Conservation (phyloP, 2,888 invertebrate species). For the Melanchra persicariae region DNA sequence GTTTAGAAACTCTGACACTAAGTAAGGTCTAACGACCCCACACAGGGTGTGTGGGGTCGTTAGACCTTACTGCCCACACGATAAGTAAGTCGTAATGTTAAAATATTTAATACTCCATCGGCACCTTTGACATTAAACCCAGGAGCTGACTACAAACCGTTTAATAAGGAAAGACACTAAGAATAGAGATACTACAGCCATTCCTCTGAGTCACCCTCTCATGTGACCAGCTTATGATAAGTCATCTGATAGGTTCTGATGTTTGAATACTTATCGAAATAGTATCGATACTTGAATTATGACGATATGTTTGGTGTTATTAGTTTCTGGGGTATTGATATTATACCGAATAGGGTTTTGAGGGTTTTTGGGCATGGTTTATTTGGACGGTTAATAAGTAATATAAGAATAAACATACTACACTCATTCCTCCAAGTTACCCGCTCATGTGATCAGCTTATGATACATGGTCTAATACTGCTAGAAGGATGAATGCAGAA, state of each 20-base stretch:
- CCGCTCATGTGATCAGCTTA: constrained; percentile 43
- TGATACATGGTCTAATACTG: constrained; percentile 26
- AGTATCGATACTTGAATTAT: neutral
- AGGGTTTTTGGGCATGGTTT: too few relatives aligned
- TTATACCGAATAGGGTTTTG: neutral
- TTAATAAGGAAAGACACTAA: constrained; percentile 13
- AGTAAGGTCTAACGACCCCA: too few relatives aligned
- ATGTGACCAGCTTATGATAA: constrained; percentile 45
- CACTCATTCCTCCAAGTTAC: constrained; percentile 24
- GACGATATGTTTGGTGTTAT: neutral
- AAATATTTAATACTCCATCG: neutral
- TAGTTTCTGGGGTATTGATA: neutral
- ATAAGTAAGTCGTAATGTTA: too few relatives aligned
- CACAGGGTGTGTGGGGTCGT: too few relatives aligned
- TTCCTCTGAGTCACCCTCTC: constrained; percentile 22
- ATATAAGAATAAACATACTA: constrained; percentile 13
- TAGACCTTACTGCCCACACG: too few relatives aligned
- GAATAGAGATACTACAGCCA: constrained; percentile 13
- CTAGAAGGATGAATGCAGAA: constrained; percentile 4
- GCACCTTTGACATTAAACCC: neutral
- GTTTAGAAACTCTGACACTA: too few relatives aligned
- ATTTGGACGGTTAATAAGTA: constrained; percentile 7
- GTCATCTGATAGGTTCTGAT: too few relatives aligned
- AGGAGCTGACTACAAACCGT: constrained; percentile 7
- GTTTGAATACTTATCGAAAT: constrained; percentile 14